phyloP scores from a whole-genome alignment of 2,113 vertebrate species.

The Trochalopteron elliotii region DNA sequence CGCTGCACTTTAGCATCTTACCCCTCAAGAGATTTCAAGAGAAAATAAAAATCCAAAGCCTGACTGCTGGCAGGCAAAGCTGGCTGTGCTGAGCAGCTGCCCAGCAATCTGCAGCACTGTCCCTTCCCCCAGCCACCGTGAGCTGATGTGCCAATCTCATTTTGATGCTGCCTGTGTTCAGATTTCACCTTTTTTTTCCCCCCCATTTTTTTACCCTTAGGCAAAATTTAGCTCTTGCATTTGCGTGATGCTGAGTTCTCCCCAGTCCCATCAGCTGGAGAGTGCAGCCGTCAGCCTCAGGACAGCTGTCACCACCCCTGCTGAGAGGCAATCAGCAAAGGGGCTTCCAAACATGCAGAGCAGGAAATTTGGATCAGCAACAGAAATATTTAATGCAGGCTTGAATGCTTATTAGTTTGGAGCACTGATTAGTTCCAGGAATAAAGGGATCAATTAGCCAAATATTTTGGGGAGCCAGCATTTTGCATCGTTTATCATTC shows the following conservation, averaged over 20 bases:
- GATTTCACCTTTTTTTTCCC: background rate
- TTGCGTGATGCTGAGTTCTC: accelerated
- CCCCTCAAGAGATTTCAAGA: background rate
- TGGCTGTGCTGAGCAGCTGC: background rate
- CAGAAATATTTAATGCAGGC: background rate
- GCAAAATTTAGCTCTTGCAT: background rate
- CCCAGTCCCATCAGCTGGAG: background rate
- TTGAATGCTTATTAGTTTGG: background rate
- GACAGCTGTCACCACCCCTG: background rate
- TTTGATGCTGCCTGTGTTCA: background rate
- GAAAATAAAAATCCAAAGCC: background rate
- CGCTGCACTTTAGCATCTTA: background rate
- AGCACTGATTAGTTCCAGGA: constrained; percentile 39
- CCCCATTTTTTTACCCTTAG: background rate
- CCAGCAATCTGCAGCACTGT: background rate
- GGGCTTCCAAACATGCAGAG: background rate
- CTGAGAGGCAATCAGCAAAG: background rate
- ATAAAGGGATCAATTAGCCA: background rate
- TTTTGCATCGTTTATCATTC: background rate
- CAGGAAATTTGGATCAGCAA: background rate
- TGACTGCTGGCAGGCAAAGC: background rate
- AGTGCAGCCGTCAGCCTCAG: background rate
- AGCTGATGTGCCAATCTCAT: background rate
- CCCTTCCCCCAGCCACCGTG: accelerated
- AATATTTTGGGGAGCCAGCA: background rate